Base-by-base conservation (phyloP, 2,113 vertebrate species). In the Ia io region DNA sequence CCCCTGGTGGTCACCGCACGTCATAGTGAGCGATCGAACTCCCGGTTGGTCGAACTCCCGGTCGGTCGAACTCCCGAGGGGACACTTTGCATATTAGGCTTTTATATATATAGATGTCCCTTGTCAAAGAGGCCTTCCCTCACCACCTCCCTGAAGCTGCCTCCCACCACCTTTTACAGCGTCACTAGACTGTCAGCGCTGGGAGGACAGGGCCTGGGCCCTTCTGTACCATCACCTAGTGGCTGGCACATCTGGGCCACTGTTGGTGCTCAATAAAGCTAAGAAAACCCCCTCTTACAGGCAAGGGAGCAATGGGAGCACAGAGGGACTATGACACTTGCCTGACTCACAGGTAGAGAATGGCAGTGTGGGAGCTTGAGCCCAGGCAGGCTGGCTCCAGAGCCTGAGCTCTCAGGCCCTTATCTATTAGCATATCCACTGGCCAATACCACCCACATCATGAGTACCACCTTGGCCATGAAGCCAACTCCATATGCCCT, bases 381-480 rank as follows among this genome's bases (percentile, higher is more conserved):
- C 23, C 14, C 35, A 5, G 61, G 12, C 9, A 59, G 53, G 61
- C 80, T 25, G 44, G 69, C 35, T 47, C 67, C 16, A 44, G 69
- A 14, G 40, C 25, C 37, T 7, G 28, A 28, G 37, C 47, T 37
- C 35, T 16, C 11, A 7, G 28, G 20, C 51, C 32, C 8, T 25
- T 18, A 13, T n/a, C 82, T 32, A 25, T 59, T 59, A 59, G 56
- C 56, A 59, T 4, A 18, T 3, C 17, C 30, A n/a, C 18, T 0
- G 40, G 35, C 42, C 2, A 3, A 3, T 8, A n/a, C 61, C 12
- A 32, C 23, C 53, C 40, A 14, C 9, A 2, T 22, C 13, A 42
- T 0, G 12, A 30, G 28, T 32, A 20, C 17, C 14, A 17, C 10
- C 35, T 0, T 16, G 88, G 71, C 51, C 37, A 2, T 0, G 14